Evolutionary conservation across 2,888 invertebrate species (phyloP), one percentile per base, ranked within the genome.

Genomic region (Standfussiana lucernea): DNA sequence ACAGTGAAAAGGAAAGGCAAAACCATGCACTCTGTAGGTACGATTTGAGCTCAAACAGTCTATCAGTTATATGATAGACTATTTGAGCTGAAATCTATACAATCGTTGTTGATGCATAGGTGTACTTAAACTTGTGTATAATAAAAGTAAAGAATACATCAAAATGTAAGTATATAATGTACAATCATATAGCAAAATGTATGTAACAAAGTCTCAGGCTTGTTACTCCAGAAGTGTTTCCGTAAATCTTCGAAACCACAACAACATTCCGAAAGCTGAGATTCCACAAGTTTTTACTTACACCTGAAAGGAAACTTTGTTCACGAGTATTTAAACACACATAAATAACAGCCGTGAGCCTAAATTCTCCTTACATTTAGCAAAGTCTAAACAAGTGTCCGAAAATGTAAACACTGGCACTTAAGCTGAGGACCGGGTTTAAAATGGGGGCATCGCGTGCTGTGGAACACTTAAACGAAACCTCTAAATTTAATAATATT

Each of bases 391-490:
- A 82, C 76, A 80, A 79, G 76, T 85, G 78, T 83, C 73, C 53
- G 56, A 72, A 87, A 75, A 75, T 64, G 68, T 85, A 79, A 80
- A 85, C 74, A 85, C 71, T 61, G 75, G 65, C 80, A 81, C 68
- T 79, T 79, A 69, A 69, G 42, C 37, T 70, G 61, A 77, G 77
- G 64, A 73, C 72, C 24, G 56, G 61, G 78, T 83, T 83, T 80
- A 74, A 88, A 88, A 89, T 75, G 86, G 62, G 84, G 77, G 65
- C 77, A 86, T 87, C 77, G 86, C 88, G 86, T 87, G 88, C 56
- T 68, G 32, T 42, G 45, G 40, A 72, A 66, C 40, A 79, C 67
- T 79, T 84, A 71, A 72, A 69, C 71, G 73, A 75, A 72, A 66
- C 80, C 78, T 84, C 80, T 75, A 80, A 87, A 88, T 79, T 84